Evolutionary conservation across 2,113 vertebrate genomes (phyloP).

Genomic region (Pangasianodon gigas): DNA sequence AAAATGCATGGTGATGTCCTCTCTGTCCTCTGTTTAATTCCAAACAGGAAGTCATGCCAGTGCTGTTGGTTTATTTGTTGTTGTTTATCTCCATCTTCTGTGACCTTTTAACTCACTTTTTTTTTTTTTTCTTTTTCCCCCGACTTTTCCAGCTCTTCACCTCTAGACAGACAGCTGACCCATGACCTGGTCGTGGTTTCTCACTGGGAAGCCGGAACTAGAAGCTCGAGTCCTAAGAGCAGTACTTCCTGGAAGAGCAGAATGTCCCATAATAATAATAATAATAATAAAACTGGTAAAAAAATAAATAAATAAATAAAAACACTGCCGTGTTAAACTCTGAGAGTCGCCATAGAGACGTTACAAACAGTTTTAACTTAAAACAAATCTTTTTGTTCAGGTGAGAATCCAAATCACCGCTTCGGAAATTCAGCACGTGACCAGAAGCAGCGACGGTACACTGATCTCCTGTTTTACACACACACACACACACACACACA

Average conservation of each 20-base stretch:
- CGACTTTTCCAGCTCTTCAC: constrained; percentile 68
- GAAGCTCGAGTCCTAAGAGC: constrained; percentile 60
- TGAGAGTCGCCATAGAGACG: neutral
- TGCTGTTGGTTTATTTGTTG: neutral
- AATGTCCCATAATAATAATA: constrained; percentile 61
- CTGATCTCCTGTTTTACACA: neutral
- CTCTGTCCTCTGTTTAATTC: neutral
- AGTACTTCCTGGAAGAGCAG: constrained; percentile 56
- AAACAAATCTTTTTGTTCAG: constrained; percentile 22
- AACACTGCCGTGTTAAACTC: too few species aligned
- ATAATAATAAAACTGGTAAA: constrained; percentile 58
- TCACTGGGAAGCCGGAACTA: constrained; percentile 70
- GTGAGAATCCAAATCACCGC: constrained; percentile 53
- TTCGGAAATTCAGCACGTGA: constrained; percentile 56
- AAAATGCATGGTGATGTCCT: constrained; percentile 26
- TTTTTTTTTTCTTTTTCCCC: neutral
- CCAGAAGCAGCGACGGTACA: constrained; percentile 56
- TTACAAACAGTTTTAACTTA: neutral
- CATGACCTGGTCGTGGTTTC: constrained; percentile 76
- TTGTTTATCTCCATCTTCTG: neutral
- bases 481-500: neutral
- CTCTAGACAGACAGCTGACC: constrained; percentile 68
- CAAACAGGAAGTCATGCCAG: constrained; percentile 2
- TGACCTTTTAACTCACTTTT: neutral
- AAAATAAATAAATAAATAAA: too few species aligned